Conservation (phyloP, 2,797 vertebrate species). For the Leuciscus waleckii region DNA sequence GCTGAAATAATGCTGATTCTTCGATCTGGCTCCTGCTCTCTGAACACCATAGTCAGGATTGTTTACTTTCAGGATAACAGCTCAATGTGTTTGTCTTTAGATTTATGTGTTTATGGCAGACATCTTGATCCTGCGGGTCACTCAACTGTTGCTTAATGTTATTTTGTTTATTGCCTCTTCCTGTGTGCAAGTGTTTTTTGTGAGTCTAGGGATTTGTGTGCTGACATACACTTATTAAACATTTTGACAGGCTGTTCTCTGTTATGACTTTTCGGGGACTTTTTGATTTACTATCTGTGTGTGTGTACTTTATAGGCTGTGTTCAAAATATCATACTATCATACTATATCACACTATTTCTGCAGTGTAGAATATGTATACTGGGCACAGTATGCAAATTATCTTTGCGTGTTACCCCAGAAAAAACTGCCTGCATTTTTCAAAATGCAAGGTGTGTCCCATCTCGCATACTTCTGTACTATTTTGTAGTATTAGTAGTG, state of each 20-base stretch:
- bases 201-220: slow-evolving; percentile 34
- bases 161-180: slow-evolving; percentile 47
- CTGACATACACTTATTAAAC: slow-evolving; percentile 64
- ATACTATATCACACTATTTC: slow-evolving; percentile 5
- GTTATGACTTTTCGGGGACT: not conserved
- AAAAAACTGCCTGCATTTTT: not conserved
- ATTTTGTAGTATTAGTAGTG: not conserved
- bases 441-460: not conserved
- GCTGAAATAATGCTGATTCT: slow-evolving; percentile 3
- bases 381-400: not conserved
- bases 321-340: not conserved
- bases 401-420: not conserved
- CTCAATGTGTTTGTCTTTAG: slow-evolving; percentile 58
- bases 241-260: slow-evolving; percentile 69
- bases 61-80: slow-evolving; percentile 26
- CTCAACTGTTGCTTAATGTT: slow-evolving; percentile 64
- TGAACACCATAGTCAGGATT: slow-evolving; percentile 18
- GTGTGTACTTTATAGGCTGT: not conserved
- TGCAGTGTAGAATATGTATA: not conserved
- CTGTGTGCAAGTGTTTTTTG: slow-evolving; percentile 25
- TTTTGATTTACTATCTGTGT: not conserved
- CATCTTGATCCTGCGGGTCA: slow-evolving; percentile 50
- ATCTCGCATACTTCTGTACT: not conserved
- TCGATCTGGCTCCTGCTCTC: not conserved
- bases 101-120: slow-evolving; percentile 59